phyloP scores from a whole-genome alignment of 23 tunicate species.

The Phallusia fumigata region DNA sequence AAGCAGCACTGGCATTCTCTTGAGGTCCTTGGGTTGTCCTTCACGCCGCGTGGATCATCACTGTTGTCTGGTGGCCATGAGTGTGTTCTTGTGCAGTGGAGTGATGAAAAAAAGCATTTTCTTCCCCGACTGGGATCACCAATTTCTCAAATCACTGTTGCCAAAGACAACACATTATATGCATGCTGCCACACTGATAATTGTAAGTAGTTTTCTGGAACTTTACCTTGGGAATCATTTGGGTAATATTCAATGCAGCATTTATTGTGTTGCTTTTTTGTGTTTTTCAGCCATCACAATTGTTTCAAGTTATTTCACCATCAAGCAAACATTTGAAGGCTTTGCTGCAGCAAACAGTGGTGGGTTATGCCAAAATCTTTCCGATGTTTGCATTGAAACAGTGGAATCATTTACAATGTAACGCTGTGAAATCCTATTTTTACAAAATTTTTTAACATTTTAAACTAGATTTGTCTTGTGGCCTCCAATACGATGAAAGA shows the following conservation, averaged over 20 bases:
- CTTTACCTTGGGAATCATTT: too few species aligned
- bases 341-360: slow-evolving; percentile 41
- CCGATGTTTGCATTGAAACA: too few species aligned
- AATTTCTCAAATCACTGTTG: slow-evolving; percentile 23
- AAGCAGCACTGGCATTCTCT: slow-evolving; percentile 79
- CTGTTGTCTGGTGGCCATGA: slow-evolving; percentile 75
- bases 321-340: slow-evolving; percentile 67
- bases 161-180: slow-evolving; percentile 38
- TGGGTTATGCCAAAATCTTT: neutral
- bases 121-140: slow-evolving; percentile 65
- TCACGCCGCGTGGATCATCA: slow-evolving; percentile 53
- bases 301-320: slow-evolving; percentile 40
- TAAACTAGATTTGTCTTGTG: slow-evolving; percentile 58
- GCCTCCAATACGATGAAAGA: slow-evolving; percentile 53
- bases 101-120: slow-evolving; percentile 33
- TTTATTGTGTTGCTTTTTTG: neutral
- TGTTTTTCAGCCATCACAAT: slow-evolving; percentile 49
- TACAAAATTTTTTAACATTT: neutral
- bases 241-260: too few species aligned
- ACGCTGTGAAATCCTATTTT: too few species aligned
- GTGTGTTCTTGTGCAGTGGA: slow-evolving; percentile 81
- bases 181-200: slow-evolving; percentile 72
- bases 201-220: slow-evolving; percentile 44
- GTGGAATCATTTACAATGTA: too few species aligned
- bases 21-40: slow-evolving; percentile 33